A percentile compares a stretch with the other conserved stretches of the same genome.
Evolutionary conservation across 2,888 invertebrate genomes (phyloP).

Genomic region (Yponomeuta evonymella): DNA sequence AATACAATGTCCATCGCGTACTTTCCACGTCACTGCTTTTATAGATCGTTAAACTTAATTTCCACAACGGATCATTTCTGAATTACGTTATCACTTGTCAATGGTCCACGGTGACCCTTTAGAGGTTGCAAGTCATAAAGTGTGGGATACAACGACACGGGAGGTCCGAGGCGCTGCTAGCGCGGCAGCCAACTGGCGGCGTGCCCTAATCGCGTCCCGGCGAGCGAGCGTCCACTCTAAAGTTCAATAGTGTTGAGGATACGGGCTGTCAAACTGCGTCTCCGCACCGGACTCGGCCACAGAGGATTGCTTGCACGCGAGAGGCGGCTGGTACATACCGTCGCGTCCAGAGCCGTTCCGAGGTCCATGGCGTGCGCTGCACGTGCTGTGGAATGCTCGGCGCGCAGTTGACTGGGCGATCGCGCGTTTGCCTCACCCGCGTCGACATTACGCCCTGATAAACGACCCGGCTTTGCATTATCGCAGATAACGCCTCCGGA

Average conservation of each 20-base stretch:
- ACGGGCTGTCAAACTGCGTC: slow-evolving; percentile 3
- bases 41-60: not conserved
- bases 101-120: slow-evolving; percentile 34
- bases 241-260: slow-evolving; percentile 42
- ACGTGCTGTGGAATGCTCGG: slow-evolving; percentile 38
- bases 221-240: slow-evolving; percentile 44
- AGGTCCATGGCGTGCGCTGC: slow-evolving; percentile 23
- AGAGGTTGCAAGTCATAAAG: slow-evolving; percentile 43
- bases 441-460: slow-evolving; percentile 45
- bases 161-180: slow-evolving; percentile 45
- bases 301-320: not conserved
- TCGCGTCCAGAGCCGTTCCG: not conserved
- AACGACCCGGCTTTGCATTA: slow-evolving; percentile 42
- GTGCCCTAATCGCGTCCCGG: slow-evolving; percentile 56
- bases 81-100: not conserved
- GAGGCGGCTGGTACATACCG: slow-evolving; percentile 11
- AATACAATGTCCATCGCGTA: not conserved
- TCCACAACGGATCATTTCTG: not conserved
- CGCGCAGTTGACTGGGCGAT: slow-evolving; percentile 35
- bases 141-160: slow-evolving; percentile 23
- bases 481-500: slow-evolving; percentile 22
- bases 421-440: slow-evolving; percentile 38
- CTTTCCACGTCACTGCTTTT: slow-evolving; percentile 8
- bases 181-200: slow-evolving; percentile 67
- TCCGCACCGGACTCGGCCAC: not conserved